Evolutionary conservation across 2,888 invertebrate species (phyloP).

Genomic region (Cryptops parisi): DNA sequence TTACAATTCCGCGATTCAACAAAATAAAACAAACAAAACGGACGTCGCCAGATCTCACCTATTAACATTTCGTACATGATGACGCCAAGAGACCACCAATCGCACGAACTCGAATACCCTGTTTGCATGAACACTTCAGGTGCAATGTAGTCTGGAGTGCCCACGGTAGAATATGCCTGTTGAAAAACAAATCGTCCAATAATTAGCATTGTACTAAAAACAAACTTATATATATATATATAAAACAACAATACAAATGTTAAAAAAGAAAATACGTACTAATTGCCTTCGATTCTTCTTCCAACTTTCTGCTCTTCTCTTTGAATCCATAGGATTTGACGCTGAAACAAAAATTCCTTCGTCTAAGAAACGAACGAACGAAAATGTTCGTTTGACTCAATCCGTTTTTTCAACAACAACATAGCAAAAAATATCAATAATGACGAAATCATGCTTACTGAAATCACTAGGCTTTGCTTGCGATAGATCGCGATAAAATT

Average conservation of each 20-base stretch:
- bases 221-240: no score
- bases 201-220: no score
- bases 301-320: conserved; percentile 97
- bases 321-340: conserved; percentile 84
- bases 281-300: conserved; percentile 91
- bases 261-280: conserved; percentile 32
- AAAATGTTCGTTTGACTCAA: no score
- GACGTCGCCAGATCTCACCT: no score
- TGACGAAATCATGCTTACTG: conserved; percentile 47
- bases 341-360: conserved; percentile 35
- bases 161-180: conserved; percentile 48
- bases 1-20: no score
- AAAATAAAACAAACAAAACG: no score
- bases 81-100: conserved; percentile 99
- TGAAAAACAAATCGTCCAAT: conserved; percentile 8
- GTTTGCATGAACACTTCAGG: conserved; percentile 95
- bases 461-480: conserved; percentile 95
- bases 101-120: conserved; percentile 94
- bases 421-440: background rate
- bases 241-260: conserved; percentile 44
- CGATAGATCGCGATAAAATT: conserved; percentile 95
- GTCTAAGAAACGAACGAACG: no score
- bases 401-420: no score
- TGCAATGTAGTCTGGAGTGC: conserved; percentile 99
- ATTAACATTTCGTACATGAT: conserved; percentile 99